phyloP scores from a whole-genome alignment of 2,888 invertebrate species.

The Drosophila rellima region DNA sequence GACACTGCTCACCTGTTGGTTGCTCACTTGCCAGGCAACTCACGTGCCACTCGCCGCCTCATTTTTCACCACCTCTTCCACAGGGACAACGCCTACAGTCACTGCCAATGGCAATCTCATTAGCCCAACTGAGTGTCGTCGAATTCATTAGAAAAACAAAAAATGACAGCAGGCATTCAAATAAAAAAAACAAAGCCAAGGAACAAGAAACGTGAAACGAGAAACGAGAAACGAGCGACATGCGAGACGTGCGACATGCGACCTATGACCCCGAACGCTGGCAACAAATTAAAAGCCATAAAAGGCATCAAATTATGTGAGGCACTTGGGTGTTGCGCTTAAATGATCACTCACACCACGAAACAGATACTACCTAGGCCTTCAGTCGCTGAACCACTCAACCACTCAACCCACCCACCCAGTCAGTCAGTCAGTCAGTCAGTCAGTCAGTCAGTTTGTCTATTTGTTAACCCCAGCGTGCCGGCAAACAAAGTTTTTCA shows the following conservation, averaged over 20 bases:
- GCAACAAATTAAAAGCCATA: constrained; percentile 80
- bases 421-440: neutral
- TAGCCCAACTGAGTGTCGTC: constrained; percentile 49
- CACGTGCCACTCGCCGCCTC: constrained; percentile 38
- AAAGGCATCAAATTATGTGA: constrained; percentile 82
- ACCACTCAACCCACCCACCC: constrained; percentile 10
- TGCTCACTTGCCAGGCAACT: constrained; percentile 21
- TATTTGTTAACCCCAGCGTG: constrained; percentile 82
- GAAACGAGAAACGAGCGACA: constrained; percentile 46
- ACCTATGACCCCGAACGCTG: constrained; percentile 48
- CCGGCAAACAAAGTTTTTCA: constrained; percentile 82
- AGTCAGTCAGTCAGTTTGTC: constrained; percentile 38
- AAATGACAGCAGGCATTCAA: constrained; percentile 43
- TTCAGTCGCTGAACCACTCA: constrained; percentile 9
- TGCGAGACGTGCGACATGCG: constrained; percentile 44
- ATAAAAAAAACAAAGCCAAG: constrained; percentile 34
- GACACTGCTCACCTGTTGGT: constrained; percentile 48
- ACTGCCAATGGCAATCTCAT: constrained; percentile 55
- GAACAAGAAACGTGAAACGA: constrained; percentile 21
- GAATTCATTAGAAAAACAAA: constrained; percentile 58
- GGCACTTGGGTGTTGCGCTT: constrained; percentile 73
- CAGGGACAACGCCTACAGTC: neutral
- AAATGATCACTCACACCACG: constrained; percentile 46
- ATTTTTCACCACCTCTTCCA: neutral
- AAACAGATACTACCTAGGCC: neutral